Evolutionary conservation across 2,797 vertebrate genomes (phyloP).

Genomic region (Clamator glandarius): DNA sequence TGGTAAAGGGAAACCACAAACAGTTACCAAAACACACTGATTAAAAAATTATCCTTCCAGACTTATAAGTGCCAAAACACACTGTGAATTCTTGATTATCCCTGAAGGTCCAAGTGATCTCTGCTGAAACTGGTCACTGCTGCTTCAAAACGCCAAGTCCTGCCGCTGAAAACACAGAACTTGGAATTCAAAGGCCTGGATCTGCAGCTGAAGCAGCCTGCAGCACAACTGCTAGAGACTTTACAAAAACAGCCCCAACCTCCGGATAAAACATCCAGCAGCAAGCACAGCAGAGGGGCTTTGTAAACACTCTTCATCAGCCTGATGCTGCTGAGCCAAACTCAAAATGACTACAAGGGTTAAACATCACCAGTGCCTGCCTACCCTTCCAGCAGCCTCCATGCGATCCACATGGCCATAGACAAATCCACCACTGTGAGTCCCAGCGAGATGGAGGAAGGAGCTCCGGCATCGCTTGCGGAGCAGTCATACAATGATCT

Average conservation of each 20-base stretch:
- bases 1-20: slow-evolving; percentile 34
- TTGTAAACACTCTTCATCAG: not conserved
- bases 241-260: not conserved
- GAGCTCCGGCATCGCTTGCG: slow-evolving; percentile 33
- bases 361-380: slow-evolving; percentile 31
- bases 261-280: not conserved
- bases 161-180: not conserved
- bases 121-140: not conserved
- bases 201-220: not conserved
- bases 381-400: not conserved
- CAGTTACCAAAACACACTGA: slow-evolving; percentile 38
- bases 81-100: not conserved
- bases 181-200: not conserved
- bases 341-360: not conserved
- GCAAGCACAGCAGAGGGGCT: not conserved
- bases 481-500: slow-evolving; percentile 62
- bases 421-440: slow-evolving; percentile 68
- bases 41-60: slow-evolving; percentile 31
- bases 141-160: not conserved
- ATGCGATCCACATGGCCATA: not conserved
- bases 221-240: not conserved
- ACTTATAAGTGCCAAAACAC: not conserved
- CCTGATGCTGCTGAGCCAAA: not conserved
- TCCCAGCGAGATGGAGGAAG: slow-evolving; percentile 38
- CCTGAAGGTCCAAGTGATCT: accelerated